Evolutionary conservation across 92 coral and sea anemone species (phyloP).

Genomic region (Porites divaricata): DNA sequence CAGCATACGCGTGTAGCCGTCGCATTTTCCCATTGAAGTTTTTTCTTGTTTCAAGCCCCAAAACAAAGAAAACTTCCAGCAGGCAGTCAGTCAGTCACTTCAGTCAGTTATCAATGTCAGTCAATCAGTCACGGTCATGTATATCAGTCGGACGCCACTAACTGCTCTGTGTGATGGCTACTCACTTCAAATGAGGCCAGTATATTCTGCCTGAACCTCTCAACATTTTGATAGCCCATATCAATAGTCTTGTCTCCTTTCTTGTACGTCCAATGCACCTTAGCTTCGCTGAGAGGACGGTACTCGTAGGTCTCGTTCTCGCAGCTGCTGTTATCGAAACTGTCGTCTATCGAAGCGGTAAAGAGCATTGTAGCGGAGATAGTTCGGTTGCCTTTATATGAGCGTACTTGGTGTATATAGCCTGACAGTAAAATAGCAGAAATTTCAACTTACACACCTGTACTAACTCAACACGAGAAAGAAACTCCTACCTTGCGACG

Average conservation of each 20-base stretch:
- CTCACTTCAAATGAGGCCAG: conserved; percentile 43
- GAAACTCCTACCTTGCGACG: too few relatives aligned
- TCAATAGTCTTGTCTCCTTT: conserved; percentile 88
- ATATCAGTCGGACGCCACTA: too few relatives aligned
- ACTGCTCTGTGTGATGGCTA: not conserved
- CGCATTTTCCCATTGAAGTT: too few relatives aligned
- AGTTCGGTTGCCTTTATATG: conserved; percentile 73
- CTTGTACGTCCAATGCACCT: conserved; percentile 96
- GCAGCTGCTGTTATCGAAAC: conserved; percentile 83
- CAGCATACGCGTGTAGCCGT: too few relatives aligned
- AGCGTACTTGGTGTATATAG: conserved; percentile 94
- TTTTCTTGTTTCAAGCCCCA: too few relatives aligned
- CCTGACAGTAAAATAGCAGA: conserved; percentile 50
- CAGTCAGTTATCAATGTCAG: not conserved
- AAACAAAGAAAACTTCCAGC: too few relatives aligned
- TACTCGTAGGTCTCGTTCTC: conserved; percentile 80
- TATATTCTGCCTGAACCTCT: conserved; percentile 57
- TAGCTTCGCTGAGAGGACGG: conserved; percentile 84
- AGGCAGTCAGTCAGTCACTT: not conserved
- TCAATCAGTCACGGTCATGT: not conserved
- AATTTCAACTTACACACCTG: not conserved
- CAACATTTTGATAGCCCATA: conserved; percentile 91
- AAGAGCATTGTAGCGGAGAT: conserved; percentile 97
- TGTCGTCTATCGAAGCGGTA: conserved; percentile 76
- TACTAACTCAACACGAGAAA: not conserved